Evolutionary conservation across 2,888 invertebrate genomes (phyloP), one percentile per base, ranked within the genome.

Genomic region (Acleris literana): DNA sequence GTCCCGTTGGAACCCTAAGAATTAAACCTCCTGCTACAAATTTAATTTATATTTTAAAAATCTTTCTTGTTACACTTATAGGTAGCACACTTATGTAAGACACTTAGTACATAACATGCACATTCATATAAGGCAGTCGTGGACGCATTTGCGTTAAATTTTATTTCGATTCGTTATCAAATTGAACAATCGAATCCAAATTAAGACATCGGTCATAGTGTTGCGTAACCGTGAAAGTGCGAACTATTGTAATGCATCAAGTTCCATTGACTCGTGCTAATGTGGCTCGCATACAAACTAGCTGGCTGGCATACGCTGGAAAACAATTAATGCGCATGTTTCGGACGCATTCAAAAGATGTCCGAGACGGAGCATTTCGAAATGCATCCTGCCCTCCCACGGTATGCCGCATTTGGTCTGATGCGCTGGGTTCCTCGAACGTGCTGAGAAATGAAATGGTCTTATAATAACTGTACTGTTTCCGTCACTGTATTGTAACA

Each of bases 161-260:
- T 25, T 43, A 44, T 39, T 20, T 33, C 20, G 17, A 39, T 59
- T 62, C 61, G 43, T 64, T 64, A 55, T 54, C 52, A 58, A 68
- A 64, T 70, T 62, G 64, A 68, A 68, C 64, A 66, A 66, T 71
- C 70, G 33, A 51, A 54, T 60, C 63, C 33, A 64, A 73, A 70
- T 69, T 63, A 63, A 66, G 49, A 75, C 74, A 75, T 57, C 57
- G 5, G 22, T 6, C 68, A 57, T 46, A 17, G 63, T 71, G 76
- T 90, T 90, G 79, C 75, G 76, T 86, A 89, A 90, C 74, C 79
- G 89, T 80, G 90, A 91, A 91, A 91, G 90, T 86, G 76, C 6
- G 39, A 68, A 76, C 74, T 79, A 85, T 90, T 89, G 84, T 87
- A 83, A 90, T 90, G 87, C 88, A 85, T 86, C 84, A 78, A 81